Conservation (phyloP, 2,888 invertebrate genomes). For the Uropetala carovei region DNA sequence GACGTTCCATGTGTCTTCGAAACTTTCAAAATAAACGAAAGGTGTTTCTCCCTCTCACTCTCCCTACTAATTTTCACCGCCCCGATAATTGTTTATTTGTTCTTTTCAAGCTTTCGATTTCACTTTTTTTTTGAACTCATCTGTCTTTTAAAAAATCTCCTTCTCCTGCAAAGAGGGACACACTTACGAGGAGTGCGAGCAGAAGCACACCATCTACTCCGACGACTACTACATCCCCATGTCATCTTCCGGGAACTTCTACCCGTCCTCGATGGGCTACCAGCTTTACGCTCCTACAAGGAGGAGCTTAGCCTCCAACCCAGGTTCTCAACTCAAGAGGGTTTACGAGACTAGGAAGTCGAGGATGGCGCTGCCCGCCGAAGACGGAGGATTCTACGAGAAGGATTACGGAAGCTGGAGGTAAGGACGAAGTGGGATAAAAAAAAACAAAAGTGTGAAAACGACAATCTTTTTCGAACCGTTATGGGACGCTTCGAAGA, state of each 20-base stretch:
- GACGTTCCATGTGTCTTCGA: background rate
- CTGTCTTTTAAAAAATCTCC: background rate
- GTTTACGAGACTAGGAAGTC: conserved; percentile 72
- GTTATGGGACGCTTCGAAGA: too few relatives aligned
- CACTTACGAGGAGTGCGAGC: conserved; percentile 46
- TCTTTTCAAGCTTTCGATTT: background rate
- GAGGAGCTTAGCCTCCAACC: conserved; percentile 54
- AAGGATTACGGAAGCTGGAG: conserved; percentile 69
- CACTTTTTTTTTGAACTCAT: background rate
- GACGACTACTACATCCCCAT: conserved; percentile 55
- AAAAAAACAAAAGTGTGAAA: too few relatives aligned
- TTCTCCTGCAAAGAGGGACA: background rate
- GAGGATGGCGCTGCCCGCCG: conserved; percentile 72
- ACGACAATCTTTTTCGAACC: background rate
- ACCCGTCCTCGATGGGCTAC: conserved; percentile 36
- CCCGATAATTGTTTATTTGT: background rate
- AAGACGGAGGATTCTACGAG: conserved; percentile 69
- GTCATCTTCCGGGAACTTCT: conserved; percentile 46
- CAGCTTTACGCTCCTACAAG: conserved; percentile 47
- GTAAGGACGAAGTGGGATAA: conserved; percentile 52
- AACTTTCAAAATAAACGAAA: conserved; percentile 1
- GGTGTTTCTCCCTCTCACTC: conserved; percentile 71
- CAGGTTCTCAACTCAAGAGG: conserved; percentile 70
- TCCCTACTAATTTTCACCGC: conserved; percentile 65
- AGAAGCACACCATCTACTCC: conserved; percentile 54